These are phyloP conservation scores for Siniperca knerii DNA, from an alignment of 2,113 vertebrate genomes.

Conservation along the genomic window DNA sequence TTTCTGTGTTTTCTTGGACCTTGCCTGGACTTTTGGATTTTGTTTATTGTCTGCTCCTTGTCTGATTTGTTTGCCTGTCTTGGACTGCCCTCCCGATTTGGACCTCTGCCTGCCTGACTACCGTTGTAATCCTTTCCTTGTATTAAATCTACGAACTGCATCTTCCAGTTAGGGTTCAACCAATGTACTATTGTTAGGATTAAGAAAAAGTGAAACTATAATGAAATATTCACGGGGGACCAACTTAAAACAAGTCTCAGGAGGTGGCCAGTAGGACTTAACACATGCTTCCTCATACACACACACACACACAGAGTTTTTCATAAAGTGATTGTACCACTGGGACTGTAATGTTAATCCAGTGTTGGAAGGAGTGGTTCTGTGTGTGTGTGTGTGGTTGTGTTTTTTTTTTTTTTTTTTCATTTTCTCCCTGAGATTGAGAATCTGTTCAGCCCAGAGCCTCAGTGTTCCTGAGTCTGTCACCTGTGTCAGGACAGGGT, in stretches of 20 bases:
- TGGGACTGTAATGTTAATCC: constrained; percentile 18
- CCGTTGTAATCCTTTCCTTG: too few species aligned
- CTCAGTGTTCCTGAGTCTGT: constrained; percentile 1
- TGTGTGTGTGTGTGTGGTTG: neutral
- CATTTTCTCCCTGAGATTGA: neutral
- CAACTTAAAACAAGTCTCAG: constrained; percentile 10
- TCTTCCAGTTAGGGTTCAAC: neutral
- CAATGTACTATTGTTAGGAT: neutral
- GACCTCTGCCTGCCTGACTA: too few species aligned
- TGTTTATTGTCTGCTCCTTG: too few species aligned
- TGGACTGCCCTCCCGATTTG: too few species aligned
- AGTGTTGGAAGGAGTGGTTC: neutral
- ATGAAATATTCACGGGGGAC: constrained; percentile 14
- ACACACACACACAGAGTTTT: constrained; percentile 21
- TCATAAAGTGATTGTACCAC: constrained; percentile 3
- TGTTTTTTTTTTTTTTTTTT: neutral
- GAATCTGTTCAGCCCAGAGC: neutral
- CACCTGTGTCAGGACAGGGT: constrained; percentile 44
- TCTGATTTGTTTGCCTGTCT: too few species aligned
- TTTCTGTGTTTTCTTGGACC: too few species aligned
- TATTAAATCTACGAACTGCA: too few species aligned
- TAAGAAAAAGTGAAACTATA: neutral
- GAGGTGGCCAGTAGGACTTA: neutral
- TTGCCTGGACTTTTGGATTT: too few species aligned
- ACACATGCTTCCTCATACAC: constrained; percentile 8